A percentile compares a stretch with the other conserved stretches of the same genome.
Conservation (phyloP, 2,888 invertebrate genomes). For the Drosophila suboccidentalis region DNA sequence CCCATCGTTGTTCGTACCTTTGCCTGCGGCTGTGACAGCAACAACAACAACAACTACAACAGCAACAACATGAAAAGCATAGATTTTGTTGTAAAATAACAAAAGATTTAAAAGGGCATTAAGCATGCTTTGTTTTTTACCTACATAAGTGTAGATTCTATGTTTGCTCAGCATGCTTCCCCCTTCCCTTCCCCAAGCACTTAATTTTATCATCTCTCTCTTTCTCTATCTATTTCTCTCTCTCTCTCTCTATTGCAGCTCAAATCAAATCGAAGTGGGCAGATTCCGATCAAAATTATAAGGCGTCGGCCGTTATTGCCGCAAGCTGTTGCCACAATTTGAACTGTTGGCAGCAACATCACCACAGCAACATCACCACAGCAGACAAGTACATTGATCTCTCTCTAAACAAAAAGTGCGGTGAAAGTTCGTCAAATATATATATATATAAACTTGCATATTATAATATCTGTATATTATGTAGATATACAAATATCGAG, state of each 20-base stretch:
- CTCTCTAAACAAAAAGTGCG: conserved; percentile 36
- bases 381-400: conserved; percentile 63
- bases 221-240: not conserved
- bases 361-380: not conserved
- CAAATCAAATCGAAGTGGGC: conserved; percentile 31
- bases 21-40: conserved; percentile 56
- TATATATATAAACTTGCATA: conserved; percentile 3
- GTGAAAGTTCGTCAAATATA: conserved; percentile 61
- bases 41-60: conserved; percentile 38
- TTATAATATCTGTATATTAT: not conserved
- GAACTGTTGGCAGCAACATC: conserved; percentile 15
- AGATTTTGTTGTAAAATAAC: conserved; percentile 80
- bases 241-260: not conserved
- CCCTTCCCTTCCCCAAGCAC: not conserved
- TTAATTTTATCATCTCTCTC: not conserved
- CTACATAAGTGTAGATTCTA: conserved; percentile 51
- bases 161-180: conserved; percentile 33
- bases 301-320: conserved; percentile 64
- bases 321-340: conserved; percentile 56
- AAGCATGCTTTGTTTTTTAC: conserved; percentile 73
- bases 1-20: conserved; percentile 47
- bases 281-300: conserved; percentile 59
- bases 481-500: conserved; percentile 8
- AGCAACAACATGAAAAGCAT: conserved; percentile 54
- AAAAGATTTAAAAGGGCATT: conserved; percentile 82